Evolutionary conservation across 2,113 vertebrate genomes (phyloP), one percentile per base, ranked within the genome.

Genomic region (Suricata suricatta): DNA sequence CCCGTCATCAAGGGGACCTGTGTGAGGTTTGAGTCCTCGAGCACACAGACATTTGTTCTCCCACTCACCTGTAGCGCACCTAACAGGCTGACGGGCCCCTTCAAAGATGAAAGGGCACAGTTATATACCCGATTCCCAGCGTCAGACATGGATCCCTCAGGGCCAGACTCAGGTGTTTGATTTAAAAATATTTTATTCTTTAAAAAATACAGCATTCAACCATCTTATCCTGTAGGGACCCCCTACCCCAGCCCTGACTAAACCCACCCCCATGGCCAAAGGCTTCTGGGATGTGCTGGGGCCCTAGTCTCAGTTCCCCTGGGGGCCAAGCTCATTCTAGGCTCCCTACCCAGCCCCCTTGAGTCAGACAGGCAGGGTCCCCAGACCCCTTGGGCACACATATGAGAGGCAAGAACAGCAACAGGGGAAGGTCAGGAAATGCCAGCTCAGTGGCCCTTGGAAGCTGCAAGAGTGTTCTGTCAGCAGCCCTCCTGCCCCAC

Each of bases 181-280:
- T 98, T 98, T 98, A 98, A 98, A 98, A 98, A 98, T 98, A 98
- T 81, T 98, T 98, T 98, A 98, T 98, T 98, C 97, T 98, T 98
- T 98, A 98, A 98, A 98, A 98, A 98, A 98, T 98, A 98, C 98
- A 98, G 97, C 98, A 97, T 98, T 97, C 98, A 96, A 90, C 89
- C 98, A 96, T 95, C 93, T 91, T 33, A 15, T 95, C 96, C 91
- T 97, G 95, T 86, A 86, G 93, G 72, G 92, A 71, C n/a, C 77
- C 76, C 74, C 71, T 66, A 72, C 66, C 82, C 88, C 79, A 85
- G 87, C 66, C 68, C 57, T 5, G 3, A 69, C 31, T 0, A 3
- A 83, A 19, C 84, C 84, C 50, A 90, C 82, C 63, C 77, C 63
- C 76, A 33, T 69, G 69, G 95, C 92, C 88, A 80, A 83, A 91